A percentile compares a stretch with the other conserved stretches of the same genome.
phyloP scores from a whole-genome alignment of 2,113 vertebrate species.

The Lophotis ruficrista region DNA sequence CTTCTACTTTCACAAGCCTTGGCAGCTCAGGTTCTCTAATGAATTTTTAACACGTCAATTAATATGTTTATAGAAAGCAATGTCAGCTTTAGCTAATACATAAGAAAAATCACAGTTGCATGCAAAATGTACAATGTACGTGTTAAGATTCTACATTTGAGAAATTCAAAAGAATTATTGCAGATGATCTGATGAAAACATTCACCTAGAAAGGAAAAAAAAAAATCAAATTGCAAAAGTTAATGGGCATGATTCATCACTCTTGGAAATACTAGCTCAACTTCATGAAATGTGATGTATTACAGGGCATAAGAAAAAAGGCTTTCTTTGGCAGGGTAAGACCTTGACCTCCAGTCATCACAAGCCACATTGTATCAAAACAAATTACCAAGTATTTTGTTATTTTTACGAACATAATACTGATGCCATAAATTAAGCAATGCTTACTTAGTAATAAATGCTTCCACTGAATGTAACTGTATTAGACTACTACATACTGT shows the following conservation, averaged over 20 bases:
- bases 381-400: background rate
- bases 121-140: constrained; percentile 19
- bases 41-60: constrained; percentile 60
- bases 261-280: background rate
- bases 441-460: background rate
- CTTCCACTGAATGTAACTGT: background rate
- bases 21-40: constrained; percentile 65
- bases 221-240: background rate
- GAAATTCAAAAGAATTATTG: background rate
- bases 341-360: background rate
- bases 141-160: background rate
- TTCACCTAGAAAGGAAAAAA: background rate
- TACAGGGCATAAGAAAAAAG: background rate
- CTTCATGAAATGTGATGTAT: background rate
- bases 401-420: background rate
- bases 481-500: background rate
- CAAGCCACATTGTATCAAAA: background rate
- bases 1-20: constrained; percentile 55
- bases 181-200: background rate
- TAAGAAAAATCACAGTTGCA: constrained; percentile 66
- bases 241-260: constrained; percentile 10
- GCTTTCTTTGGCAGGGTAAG: background rate
- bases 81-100: constrained; percentile 35
- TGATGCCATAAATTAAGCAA: background rate
- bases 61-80: constrained; percentile 58